Evolutionary conservation across 2,888 invertebrate species (phyloP), one percentile per base, ranked within the genome.

Genomic region (Sminthurinus aureus): DNA sequence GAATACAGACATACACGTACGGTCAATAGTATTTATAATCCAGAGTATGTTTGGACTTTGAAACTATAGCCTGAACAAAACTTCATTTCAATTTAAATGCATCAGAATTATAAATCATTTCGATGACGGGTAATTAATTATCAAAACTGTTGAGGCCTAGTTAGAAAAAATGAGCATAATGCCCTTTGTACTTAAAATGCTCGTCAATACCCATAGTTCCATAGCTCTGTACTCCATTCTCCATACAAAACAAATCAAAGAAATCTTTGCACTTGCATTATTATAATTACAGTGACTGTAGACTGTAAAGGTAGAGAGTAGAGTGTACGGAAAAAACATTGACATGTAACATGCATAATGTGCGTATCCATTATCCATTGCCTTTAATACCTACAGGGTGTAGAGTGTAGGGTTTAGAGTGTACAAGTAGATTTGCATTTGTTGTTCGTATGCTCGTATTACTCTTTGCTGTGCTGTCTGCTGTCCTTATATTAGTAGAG

Each of bases 51-150:
- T 18, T 52, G 9, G 9, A 58, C 4, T 58, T 18, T 58, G 15
- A n/a, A n/a, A n/a, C n/a, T n/a, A n/a, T 58, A 13, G 18, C 58
- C 58, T 58, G 58, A 58, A 26, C 13, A 71, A 71, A 71, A 71
- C 20, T 71, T 71, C 71, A 71, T 71, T 71, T 71, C 71, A 71
- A 71, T 71, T 71, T 26, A 12, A 71, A 71, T 71, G 26, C 71
- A 71, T 24, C 13, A 13, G 24, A 22, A 22, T 13, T 24, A 71
- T 71, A 71, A 76, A 76, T 76, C 76, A 76, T 58, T 52, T 6
- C 3, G 15, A 9, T 76, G 76, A 76, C 52, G 76, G 76, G 76
- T 86, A 86, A 86, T 86, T 86, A 86, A 86, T 86, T 86, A 84
- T 83, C 85, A 84, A 85, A 85, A 38, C 84, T 83, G 86, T 85